Percentiles rank a stretch among this genome's conserved stretches.
Evolutionary conservation across 2,888 invertebrate species (phyloP).

Genomic region (Spodoptera exigua): DNA sequence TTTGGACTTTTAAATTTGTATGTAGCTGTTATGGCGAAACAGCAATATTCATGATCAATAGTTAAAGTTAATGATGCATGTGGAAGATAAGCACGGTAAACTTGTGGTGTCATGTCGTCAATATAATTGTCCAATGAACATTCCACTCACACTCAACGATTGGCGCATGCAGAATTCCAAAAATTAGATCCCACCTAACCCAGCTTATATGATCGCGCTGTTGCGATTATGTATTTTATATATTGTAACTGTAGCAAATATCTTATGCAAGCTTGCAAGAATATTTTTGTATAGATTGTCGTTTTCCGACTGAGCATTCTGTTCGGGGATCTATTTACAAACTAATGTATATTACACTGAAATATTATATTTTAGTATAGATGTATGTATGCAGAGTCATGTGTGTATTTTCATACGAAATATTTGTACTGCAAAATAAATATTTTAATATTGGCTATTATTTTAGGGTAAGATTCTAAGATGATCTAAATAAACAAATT

Average conservation of each 20-base stretch:
- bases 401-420: constrained; percentile 87
- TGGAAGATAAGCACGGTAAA: constrained; percentile 68
- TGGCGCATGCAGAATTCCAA: constrained; percentile 79
- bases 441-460: constrained; percentile 88
- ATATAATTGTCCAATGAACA: constrained; percentile 72
- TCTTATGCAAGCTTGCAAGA: constrained; percentile 73
- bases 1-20: constrained; percentile 57
- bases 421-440: constrained; percentile 84
- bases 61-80: constrained; percentile 37
- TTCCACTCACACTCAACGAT: constrained; percentile 79
- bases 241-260: constrained; percentile 69
- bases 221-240: constrained; percentile 67
- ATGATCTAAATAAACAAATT: constrained; percentile 79
- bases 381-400: constrained; percentile 86
- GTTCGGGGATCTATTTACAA: constrained; percentile 85
- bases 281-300: constrained; percentile 86
- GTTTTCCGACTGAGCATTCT: constrained; percentile 73
- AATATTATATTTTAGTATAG: constrained; percentile 84
- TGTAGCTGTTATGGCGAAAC: constrained; percentile 54
- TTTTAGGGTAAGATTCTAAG: constrained; percentile 82
- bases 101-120: constrained; percentile 68
- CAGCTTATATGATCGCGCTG: constrained; percentile 72
- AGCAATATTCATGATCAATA: constrained; percentile 59
- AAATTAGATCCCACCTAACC: constrained; percentile 85
- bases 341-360: constrained; percentile 83